Evolutionary conservation across 2,888 invertebrate species (phyloP), one percentile per base, ranked within the genome.

Genomic region (Hirtodrosophila histrioides): DNA sequence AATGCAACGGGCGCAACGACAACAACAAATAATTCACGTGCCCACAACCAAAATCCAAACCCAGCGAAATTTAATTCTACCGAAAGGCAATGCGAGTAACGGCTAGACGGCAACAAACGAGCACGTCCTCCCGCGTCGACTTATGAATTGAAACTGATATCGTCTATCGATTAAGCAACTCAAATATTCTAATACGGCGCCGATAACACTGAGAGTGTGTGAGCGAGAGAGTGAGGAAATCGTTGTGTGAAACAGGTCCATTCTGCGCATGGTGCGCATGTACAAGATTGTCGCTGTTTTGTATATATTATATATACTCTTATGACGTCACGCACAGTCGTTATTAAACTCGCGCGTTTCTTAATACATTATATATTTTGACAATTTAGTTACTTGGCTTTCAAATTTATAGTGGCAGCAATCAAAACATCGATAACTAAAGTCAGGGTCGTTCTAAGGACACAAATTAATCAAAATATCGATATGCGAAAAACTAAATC

Each of bases 11-110:
- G 64, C 49, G 61, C 66, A 72, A 64, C 82, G 49, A 58, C 54
- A 69, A 65, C 64, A 75, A 53, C 12, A 33, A 17, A 41, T 56
- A 54, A 69, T 81, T 81, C 88, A 81, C 80, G 86, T 81, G 80
- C 86, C 62, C 56, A 54, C 63, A 74, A 50, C 40, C 12, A 60
- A 78, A 78, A 60, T 61, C 53, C 44, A 45, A 69, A 55, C 61
- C 48, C 56, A 75, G 79, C 75, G 79, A 69, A 69, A 75, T 73
- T 73, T 62, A 73, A 78, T 41, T 78, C 78, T 78, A 78, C 68
- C 74, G 74, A 73, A 60, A 53, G 56, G 39, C 45, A 77, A 61
- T 54, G 56, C 74, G 78, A 78, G 54, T 78, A 78, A 73, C 78
- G 73, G 68, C 24, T 33, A 46, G 37, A 23, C 55, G 40, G 46